These are phyloP conservation scores for Dilophus febrilis DNA, from an alignment of 2,888 invertebrate species.

Conservation along the genomic window DNA sequence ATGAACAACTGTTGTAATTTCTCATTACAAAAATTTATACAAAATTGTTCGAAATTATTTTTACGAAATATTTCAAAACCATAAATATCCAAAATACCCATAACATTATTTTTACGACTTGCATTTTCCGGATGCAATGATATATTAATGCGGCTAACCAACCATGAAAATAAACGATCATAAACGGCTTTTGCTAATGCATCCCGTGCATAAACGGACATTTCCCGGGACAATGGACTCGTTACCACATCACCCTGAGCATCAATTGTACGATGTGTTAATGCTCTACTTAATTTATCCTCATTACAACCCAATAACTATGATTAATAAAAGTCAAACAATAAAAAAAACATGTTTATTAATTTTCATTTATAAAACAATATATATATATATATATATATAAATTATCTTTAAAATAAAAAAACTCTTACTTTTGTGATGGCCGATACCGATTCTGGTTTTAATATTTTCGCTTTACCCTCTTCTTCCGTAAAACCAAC, in stretches of 20 bases:
- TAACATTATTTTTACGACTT: slow-evolving; percentile 44
- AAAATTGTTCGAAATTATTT: slow-evolving; percentile 71
- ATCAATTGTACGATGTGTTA: slow-evolving; percentile 74
- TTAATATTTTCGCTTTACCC: slow-evolving; percentile 48
- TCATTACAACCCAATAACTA: slow-evolving; percentile 60
- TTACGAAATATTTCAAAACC: slow-evolving; percentile 86
- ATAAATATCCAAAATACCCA: slow-evolving; percentile 86
- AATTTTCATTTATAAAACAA: too few species aligned
- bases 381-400: neutral
- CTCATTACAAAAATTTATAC: slow-evolving; percentile 92
- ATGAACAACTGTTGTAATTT: slow-evolving; percentile 89
- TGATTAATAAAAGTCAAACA: slow-evolving; percentile 9
- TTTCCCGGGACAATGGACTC: slow-evolving; percentile 62
- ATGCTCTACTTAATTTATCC: slow-evolving; percentile 45
- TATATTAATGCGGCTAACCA: slow-evolving; percentile 62
- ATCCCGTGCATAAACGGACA: slow-evolving; percentile 73
- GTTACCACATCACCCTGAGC: slow-evolving; percentile 69
- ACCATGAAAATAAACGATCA: slow-evolving; percentile 80
- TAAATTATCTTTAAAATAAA: neutral
- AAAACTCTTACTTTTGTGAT: slow-evolving; percentile 44
- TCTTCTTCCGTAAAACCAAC: slow-evolving; percentile 62
- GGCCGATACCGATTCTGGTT: slow-evolving; percentile 43
- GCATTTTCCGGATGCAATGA: slow-evolving; percentile 44
- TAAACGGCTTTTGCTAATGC: slow-evolving; percentile 84
- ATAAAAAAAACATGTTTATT: too few species aligned